Evolutionary conservation across 2,113 vertebrate genomes (phyloP).

Genomic region (Oophaga pumilio): DNA sequence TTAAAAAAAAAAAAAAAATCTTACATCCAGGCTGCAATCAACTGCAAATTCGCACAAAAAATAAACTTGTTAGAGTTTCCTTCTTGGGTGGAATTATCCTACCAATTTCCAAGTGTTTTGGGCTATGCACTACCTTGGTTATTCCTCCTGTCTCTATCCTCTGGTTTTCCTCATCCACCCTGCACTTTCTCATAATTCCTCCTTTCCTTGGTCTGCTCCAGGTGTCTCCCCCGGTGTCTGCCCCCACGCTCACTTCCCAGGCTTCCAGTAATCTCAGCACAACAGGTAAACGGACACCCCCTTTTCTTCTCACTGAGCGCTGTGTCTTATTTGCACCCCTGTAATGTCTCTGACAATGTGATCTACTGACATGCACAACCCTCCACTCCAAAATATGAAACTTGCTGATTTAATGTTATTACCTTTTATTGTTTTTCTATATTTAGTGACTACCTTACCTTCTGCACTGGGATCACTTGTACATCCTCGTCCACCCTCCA

Average conservation of each 20-base stretch:
- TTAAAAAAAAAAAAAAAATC: no score
- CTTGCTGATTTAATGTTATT: neutral
- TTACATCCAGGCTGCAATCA: no score
- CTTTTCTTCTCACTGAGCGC: neutral
- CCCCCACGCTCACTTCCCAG: constrained; percentile 74
- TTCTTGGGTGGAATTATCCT: no score
- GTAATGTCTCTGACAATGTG: neutral
- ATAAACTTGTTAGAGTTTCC: no score
- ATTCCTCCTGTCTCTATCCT: constrained; percentile 6
- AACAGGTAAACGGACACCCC: constrained; percentile 71
- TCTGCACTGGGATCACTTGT: constrained; percentile 79
- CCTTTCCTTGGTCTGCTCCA: constrained; percentile 42
- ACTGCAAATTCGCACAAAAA: no score
- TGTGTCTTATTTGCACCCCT: neutral
- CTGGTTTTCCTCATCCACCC: constrained; percentile 41
- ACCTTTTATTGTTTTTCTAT: neutral
- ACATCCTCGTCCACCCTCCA: constrained; percentile 76
- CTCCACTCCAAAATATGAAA: neutral
- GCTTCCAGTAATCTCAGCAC: constrained; percentile 87
- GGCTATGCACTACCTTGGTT: neutral
- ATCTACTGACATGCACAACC: neutral
- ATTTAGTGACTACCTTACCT: constrained; percentile 85
- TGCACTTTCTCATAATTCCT: constrained; percentile 14
- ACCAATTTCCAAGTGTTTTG: no score
- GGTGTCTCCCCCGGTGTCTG: constrained; percentile 66